These are phyloP conservation scores for Hucho hucho DNA, from an alignment of 2,113 vertebrate genomes.

Conservation along the genomic window DNA sequence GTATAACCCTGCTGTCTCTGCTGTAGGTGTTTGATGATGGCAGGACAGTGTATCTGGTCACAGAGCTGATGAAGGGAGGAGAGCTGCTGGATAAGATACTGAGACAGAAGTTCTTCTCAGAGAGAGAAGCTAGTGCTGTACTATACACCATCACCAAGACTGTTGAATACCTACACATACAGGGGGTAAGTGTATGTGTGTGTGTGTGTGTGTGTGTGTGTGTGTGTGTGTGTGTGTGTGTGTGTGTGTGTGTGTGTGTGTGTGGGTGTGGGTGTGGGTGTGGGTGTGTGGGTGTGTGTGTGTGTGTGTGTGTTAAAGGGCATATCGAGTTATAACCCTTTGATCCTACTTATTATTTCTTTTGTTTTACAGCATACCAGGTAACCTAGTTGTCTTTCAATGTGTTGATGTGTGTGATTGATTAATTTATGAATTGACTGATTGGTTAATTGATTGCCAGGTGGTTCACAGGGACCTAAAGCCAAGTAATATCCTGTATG, in stretches of 20 bases:
- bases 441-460: conserved; percentile 53
- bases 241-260: neutral
- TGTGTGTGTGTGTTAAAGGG: conserved; percentile 11
- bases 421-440: neutral
- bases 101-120: conserved; percentile 84
- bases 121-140: conserved; percentile 82
- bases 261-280: conserved; percentile 1
- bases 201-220: neutral
- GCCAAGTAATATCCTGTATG: conserved; percentile 74
- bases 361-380: neutral
- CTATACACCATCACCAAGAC: conserved; percentile 76
- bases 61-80: conserved; percentile 85
- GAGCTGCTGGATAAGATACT: conserved; percentile 85
- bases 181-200: conserved; percentile 76
- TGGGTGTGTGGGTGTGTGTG: neutral
- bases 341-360: too few species aligned
- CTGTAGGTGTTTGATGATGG: conserved; percentile 83
- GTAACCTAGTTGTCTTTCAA: neutral
- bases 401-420: neutral
- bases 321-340: too few species aligned
- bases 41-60: conserved; percentile 82
- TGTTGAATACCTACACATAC: conserved; percentile 79
- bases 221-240: neutral
- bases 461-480: conserved; percentile 88
- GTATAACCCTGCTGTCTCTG: neutral